phyloP scores from a whole-genome alignment of 2,797 vertebrate species.

The Falco novaeseelandiae region DNA sequence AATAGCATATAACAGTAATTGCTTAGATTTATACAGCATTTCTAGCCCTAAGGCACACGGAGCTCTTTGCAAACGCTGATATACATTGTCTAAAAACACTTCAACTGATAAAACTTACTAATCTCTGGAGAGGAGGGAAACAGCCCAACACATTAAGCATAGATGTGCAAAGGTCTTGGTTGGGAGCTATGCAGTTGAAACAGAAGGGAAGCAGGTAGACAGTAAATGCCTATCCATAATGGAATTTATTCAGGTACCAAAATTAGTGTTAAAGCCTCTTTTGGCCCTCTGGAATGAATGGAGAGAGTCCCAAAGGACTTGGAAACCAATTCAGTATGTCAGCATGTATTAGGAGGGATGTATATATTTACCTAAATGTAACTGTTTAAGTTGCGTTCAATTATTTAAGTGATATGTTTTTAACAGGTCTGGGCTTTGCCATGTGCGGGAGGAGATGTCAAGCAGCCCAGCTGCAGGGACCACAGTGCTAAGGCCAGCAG shows the following conservation, averaged over 20 bases:
- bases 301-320: neutral
- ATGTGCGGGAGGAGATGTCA: neutral
- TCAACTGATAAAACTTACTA: neutral
- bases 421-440: neutral
- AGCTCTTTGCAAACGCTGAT: slow-evolving; percentile 17
- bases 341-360: neutral
- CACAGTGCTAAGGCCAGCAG: neutral
- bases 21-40: neutral
- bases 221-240: neutral
- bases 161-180: neutral
- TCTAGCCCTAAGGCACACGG: neutral
- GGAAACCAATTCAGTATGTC: neutral
- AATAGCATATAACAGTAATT: neutral
- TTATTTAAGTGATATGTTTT: neutral
- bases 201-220: neutral
- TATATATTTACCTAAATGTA: neutral
- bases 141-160: neutral
- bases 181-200: neutral
- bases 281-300: neutral
- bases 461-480: neutral
- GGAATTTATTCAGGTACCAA: neutral
- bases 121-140: neutral
- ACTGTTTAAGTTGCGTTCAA: neutral
- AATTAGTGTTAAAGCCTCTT: neutral
- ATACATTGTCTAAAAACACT: neutral